These are phyloP conservation scores for Saccostrea echinata DNA, from an alignment of 1,140 invertebrate genomes.

Conservation along the genomic window DNA sequence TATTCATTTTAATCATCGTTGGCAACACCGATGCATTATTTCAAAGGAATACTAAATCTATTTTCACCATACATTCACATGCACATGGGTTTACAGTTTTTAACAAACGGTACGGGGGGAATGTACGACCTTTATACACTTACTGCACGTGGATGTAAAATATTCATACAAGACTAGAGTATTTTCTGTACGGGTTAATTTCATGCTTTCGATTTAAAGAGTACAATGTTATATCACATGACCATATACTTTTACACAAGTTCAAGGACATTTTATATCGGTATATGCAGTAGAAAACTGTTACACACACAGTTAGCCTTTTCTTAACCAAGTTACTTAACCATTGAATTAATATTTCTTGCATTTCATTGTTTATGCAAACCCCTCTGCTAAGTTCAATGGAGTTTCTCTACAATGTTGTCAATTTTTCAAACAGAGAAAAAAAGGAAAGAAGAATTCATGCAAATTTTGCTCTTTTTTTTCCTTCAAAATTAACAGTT, in stretches of 20 bases:
- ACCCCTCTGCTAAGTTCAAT: too few relatives aligned
- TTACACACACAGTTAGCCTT: too few relatives aligned
- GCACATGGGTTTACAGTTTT: background rate
- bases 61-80: background rate
- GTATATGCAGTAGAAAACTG: background rate
- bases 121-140: background rate
- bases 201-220: background rate
- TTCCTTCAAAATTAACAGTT: too few relatives aligned
- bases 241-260: too few relatives aligned
- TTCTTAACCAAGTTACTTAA: too few relatives aligned
- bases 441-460: too few relatives aligned
- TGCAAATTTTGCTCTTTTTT: too few relatives aligned
- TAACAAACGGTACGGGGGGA: background rate
- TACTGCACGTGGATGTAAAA: background rate
- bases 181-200: background rate
- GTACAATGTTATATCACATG: too few relatives aligned
- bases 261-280: background rate
- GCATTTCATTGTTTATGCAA: too few relatives aligned
- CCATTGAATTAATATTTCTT: too few relatives aligned
- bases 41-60: background rate
- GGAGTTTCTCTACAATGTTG: too few relatives aligned
- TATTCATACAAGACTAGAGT: background rate
- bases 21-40: background rate
- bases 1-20: background rate
- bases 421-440: too few relatives aligned